These are phyloP conservation scores for Liparis tanakae DNA, from an alignment of 2,797 vertebrate genomes.

Conservation along the genomic window DNA sequence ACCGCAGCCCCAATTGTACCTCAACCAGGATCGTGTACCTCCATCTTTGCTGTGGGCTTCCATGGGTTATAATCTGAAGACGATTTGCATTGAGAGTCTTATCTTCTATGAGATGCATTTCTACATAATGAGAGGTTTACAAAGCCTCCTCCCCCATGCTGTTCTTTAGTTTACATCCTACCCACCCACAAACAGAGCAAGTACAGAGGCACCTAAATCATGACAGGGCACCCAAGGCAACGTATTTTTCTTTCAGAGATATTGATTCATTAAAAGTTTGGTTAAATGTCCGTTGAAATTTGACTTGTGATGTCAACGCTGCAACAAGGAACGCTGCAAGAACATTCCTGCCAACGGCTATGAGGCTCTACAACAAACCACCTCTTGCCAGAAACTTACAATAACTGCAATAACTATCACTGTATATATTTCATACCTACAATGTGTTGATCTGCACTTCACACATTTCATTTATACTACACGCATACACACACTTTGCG, in stretches of 20 bases:
- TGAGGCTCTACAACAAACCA: no score
- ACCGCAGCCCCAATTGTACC: neutral
- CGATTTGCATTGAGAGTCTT: conserved; percentile 47
- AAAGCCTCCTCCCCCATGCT: conserved; percentile 16
- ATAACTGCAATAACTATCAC: no score
- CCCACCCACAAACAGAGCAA: conserved; percentile 34
- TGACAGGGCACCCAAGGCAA: conserved; percentile 11
- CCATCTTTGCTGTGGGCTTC: conserved; percentile 15
- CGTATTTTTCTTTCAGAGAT: conserved; percentile 9
- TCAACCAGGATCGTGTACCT: neutral
- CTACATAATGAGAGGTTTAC: conserved; percentile 47
- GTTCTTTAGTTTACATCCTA: conserved; percentile 38
- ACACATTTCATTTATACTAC: no score
- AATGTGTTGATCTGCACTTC: no score
- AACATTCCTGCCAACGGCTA: no score
- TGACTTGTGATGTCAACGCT: conserved; percentile 14
- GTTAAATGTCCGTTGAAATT: conserved; percentile 6
- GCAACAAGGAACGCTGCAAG: no score
- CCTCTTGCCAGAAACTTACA: no score
- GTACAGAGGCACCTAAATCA: conserved; percentile 12
- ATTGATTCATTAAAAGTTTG: neutral
- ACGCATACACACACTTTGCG: no score
- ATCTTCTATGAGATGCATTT: conserved; percentile 41
- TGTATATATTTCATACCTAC: no score
- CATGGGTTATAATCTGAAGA: conserved; percentile 31